Conservation (phyloP, 2,797 vertebrate genomes). For the Alca torda region DNA sequence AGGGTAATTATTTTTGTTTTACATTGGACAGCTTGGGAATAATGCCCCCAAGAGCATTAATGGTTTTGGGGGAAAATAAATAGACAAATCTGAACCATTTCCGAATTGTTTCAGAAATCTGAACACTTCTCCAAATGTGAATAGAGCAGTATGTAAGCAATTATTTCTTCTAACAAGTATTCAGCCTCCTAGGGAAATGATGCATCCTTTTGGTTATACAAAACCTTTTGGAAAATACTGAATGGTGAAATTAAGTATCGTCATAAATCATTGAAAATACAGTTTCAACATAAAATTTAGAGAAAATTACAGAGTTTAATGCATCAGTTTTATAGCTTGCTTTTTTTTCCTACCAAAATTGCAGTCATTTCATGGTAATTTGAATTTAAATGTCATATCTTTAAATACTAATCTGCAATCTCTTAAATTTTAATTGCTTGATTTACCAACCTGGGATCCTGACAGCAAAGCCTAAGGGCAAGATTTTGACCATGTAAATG, state of each 20-base stretch:
- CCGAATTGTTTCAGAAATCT: neutral
- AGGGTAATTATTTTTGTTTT: neutral
- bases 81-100: neutral
- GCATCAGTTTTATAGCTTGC: neutral
- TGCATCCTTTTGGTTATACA: neutral
- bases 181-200: neutral
- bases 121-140: neutral
- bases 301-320: conserved; percentile 30
- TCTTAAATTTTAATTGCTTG: neutral
- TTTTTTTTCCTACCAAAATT: neutral
- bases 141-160: neutral
- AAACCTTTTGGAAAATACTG: conserved; percentile 6
- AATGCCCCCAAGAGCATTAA: neutral
- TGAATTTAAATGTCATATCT: conserved; percentile 13
- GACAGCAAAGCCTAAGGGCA: neutral
- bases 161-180: conserved; percentile 8
- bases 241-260: conserved; percentile 3
- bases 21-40: neutral
- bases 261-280: neutral
- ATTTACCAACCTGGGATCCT: neutral
- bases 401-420: conserved; percentile 11
- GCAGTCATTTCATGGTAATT: neutral
- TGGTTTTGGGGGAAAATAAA: neutral
- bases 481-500: neutral
- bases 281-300: conserved; percentile 11